phyloP scores from a whole-genome alignment of 2,888 invertebrate species.

The Pseudolycoriella hygida region DNA sequence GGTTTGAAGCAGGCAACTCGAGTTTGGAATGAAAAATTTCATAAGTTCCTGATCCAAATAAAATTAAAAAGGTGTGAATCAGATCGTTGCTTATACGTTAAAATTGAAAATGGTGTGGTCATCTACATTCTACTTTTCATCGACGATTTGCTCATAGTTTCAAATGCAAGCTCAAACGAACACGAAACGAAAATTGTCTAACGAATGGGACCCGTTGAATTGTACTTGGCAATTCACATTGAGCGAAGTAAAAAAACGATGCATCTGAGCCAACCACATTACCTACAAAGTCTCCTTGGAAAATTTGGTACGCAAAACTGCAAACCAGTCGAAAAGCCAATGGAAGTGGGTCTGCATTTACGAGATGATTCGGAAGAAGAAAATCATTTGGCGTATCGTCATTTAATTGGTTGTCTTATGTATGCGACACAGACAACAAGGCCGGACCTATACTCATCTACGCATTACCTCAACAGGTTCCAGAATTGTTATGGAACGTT shows the following conservation, averaged over 20 bases:
- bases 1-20: too few relatives aligned
- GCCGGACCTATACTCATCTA: conserved; percentile 7
- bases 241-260: background rate
- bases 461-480: conserved; percentile 8
- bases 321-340: conserved; percentile 8
- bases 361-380: background rate
- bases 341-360: conserved; percentile 1
- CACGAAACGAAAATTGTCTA: too few relatives aligned
- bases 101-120: too few relatives aligned
- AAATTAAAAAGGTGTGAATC: too few relatives aligned
- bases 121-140: background rate
- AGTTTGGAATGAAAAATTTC: too few relatives aligned
- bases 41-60: too few relatives aligned
- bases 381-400: background rate
- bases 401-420: background rate
- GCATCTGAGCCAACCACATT: conserved; percentile 4
- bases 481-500: conserved; percentile 8
- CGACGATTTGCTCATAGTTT: too few relatives aligned
- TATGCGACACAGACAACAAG: too few relatives aligned
- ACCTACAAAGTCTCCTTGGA: conserved; percentile 7
- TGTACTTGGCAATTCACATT: too few relatives aligned
- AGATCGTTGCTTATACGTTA: too few relatives aligned
- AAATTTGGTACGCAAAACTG: conserved; percentile 8
- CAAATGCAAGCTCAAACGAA: too few relatives aligned
- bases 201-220: background rate